phyloP scores from a whole-genome alignment of 2,797 vertebrate species.

The Limosa lapponica region DNA sequence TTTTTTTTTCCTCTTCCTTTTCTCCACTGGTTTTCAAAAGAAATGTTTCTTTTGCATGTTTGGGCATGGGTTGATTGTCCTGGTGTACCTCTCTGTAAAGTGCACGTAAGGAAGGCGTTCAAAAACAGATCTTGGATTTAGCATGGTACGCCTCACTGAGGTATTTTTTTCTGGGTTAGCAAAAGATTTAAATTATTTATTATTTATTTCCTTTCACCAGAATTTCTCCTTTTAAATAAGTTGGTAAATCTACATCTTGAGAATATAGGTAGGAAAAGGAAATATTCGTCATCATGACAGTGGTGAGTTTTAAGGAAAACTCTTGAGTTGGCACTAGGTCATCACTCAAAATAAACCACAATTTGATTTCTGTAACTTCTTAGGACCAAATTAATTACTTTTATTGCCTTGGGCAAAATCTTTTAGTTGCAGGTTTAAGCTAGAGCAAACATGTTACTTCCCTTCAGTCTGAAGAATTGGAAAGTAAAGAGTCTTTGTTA shows the following conservation, averaged over 20 bases:
- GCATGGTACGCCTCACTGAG: neutral
- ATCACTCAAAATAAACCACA: neutral
- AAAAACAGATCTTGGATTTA: neutral
- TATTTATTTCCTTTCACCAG: neutral
- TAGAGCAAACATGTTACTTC: conserved; percentile 24
- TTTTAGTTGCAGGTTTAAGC: neutral
- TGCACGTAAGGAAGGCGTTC: neutral
- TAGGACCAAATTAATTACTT: conserved; percentile 17
- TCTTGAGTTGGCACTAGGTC: neutral
- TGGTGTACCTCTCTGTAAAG: neutral
- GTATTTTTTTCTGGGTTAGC: neutral
- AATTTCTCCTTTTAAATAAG: neutral
- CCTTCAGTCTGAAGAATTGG: neutral
- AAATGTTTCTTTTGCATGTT: rapidly evolving
- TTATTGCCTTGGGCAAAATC: conserved; percentile 7
- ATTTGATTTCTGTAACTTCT: conserved; percentile 8
- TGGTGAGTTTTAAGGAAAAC: neutral
- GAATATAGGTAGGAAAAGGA: neutral
- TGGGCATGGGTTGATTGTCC: neutral
- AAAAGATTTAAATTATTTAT: neutral
- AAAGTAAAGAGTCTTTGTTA: conserved; percentile 63
- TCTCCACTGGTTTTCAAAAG: neutral
- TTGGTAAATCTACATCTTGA: neutral
- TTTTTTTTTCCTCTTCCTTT: neutral
- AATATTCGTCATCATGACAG: neutral